Base-by-base conservation (phyloP, 2,113 vertebrate species). In the Laterallus jamaicensis region DNA sequence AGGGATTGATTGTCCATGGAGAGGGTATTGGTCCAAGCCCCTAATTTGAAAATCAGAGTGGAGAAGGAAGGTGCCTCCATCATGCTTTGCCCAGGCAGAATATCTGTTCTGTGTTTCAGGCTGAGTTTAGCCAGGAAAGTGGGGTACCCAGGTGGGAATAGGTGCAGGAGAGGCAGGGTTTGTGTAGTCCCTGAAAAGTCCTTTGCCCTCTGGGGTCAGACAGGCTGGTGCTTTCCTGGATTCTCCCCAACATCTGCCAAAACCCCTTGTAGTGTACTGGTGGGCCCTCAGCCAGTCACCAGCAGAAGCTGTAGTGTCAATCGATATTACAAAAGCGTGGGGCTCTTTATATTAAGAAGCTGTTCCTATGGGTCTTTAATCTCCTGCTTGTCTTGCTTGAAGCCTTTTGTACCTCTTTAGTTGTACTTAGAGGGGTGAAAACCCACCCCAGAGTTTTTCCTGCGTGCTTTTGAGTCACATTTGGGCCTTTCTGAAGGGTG, bases 21-120 rank as follows among this genome's bases (percentile, higher is more conserved):
- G 12, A 64, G 40, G 31, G 10, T 10, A 4, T 19, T 31, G 55
- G 31, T 18, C 60, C 52, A 13, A 77, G n/a, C 62, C 35, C 56
- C 58, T n/a, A 4, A 5, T 13, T 8, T 31, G 59, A 32, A 54
- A 25, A 5, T 2, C 25, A 42, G 29, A 49, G 81, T 54, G 80
- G 40, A 71, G 32, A 28, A 8, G 12, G 0, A 15, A 79, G 55
- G 22, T 62, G 42, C 24, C 63, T 32, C 73, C 54, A 35, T 4
- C 24, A 66, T 55, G 60, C 88, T 39, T 19, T 54, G 82, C 32
- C 67, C 49, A 10, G 88, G 71, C 86, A 22, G 44, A 16, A 0
- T 1, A 0, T 68, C 25, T 49, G 35, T 24, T 37, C 26, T 26
- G 40, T 0, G 4, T 47, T 93, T 40, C 0, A 0, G 7, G 31